phyloP scores from a whole-genome alignment of 2,797 vertebrate species.

The Acrocephalus scirpaceus region DNA sequence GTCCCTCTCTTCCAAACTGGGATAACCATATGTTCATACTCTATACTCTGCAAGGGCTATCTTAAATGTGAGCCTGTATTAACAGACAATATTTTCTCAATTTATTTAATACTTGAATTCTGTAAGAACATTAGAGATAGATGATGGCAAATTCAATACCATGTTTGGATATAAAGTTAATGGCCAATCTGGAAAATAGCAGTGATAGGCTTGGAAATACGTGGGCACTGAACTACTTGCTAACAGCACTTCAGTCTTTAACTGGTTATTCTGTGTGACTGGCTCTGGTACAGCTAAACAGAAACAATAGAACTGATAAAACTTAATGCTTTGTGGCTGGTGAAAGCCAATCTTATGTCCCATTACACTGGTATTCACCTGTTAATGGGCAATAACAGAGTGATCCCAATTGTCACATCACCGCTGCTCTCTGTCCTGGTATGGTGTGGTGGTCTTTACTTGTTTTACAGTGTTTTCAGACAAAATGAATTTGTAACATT shows the following conservation, averaged over 20 bases:
- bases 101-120: background rate
- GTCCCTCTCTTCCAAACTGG: background rate
- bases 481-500: background rate
- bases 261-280: background rate
- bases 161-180: background rate
- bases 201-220: background rate
- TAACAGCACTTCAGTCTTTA: background rate
- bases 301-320: background rate
- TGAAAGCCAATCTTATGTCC: background rate
- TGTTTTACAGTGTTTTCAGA: background rate
- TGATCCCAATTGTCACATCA: background rate
- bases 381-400: background rate
- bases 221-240: background rate
- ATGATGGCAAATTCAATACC: background rate
- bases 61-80: background rate
- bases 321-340: background rate
- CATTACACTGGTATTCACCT: background rate
- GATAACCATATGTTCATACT: background rate
- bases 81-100: background rate
- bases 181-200: background rate
- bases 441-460: background rate
- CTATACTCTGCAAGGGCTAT: background rate
- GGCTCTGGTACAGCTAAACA: background rate
- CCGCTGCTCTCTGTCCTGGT: background rate
- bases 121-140: background rate